Conservation (phyloP, 2,113 vertebrate species). For the Apus apus region DNA sequence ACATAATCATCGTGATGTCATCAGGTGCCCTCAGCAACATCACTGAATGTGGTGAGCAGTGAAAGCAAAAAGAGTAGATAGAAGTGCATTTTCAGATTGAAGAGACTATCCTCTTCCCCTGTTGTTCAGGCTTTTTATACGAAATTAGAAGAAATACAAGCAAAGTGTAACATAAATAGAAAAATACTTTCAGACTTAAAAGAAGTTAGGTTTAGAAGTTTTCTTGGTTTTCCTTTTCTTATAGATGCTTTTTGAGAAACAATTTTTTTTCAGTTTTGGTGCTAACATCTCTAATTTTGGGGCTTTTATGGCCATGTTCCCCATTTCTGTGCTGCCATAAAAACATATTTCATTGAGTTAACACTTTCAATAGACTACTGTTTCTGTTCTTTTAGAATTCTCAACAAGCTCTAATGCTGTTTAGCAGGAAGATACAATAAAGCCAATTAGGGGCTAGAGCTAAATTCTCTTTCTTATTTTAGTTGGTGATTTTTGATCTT, state of each 20-base stretch:
- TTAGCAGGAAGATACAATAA: background rate
- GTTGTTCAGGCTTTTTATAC: background rate
- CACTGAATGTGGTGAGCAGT: background rate
- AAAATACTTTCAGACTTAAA: background rate
- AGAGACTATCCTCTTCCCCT: background rate
- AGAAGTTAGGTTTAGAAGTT: background rate
- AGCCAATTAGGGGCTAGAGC: background rate
- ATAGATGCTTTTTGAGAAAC: background rate
- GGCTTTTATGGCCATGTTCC: background rate
- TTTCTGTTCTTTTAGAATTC: background rate
- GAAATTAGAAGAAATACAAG: background rate
- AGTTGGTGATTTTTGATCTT: background rate
- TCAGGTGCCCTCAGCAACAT: background rate
- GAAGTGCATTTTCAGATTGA: background rate
- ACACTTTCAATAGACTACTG: background rate
- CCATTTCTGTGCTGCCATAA: background rate
- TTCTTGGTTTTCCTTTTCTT: background rate
- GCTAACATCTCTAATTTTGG: background rate
- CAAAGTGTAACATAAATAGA: background rate
- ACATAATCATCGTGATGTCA: background rate
- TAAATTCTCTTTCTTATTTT: background rate
- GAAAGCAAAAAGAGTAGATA: background rate
- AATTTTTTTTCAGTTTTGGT: background rate
- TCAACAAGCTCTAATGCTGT: background rate
- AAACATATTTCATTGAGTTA: background rate